These are phyloP conservation scores for Acromyrmex echinatior DNA, from an alignment of 1,140 invertebrate genomes.

Conservation along the genomic window DNA sequence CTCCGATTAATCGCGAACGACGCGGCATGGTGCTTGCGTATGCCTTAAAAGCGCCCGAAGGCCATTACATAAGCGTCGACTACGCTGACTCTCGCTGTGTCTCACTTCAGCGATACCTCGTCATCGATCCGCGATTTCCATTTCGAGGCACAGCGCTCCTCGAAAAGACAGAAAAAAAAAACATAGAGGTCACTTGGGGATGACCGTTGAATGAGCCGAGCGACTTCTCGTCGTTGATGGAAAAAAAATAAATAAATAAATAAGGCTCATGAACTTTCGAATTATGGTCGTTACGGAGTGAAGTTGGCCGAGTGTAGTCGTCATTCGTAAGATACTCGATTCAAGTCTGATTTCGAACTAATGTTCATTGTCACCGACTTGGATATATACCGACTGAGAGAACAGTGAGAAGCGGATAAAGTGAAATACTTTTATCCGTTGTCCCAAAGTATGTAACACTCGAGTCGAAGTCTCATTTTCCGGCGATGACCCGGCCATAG, in stretches of 20 bases:
- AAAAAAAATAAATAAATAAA: background rate
- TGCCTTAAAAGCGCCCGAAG: constrained; percentile 66
- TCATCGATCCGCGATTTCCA: constrained; percentile 51
- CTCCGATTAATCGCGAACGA: constrained; percentile 64
- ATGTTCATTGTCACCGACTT: background rate
- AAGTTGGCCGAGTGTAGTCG: too few relatives aligned
- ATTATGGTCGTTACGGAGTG: background rate
- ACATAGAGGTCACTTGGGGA: background rate
- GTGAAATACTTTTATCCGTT: background rate
- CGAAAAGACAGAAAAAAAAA: background rate
- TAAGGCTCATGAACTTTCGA: background rate
- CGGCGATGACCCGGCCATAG: constrained; percentile 64
- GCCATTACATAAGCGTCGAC: constrained; percentile 60
- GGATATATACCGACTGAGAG: background rate
- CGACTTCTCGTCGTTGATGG: background rate
- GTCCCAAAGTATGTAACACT: background rate
- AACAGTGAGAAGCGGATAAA: background rate
- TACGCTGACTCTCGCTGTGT: constrained; percentile 21
- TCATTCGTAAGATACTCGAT: background rate
- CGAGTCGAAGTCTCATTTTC: constrained; percentile 31
- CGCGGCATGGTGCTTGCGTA: constrained; percentile 58
- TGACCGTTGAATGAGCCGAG: background rate
- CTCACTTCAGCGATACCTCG: constrained; percentile 41
- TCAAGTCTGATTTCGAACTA: background rate
- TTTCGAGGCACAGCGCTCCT: constrained; percentile 11